Conservation (phyloP, 2,797 vertebrate species). For the Phyllotis vaccarum region DNA sequence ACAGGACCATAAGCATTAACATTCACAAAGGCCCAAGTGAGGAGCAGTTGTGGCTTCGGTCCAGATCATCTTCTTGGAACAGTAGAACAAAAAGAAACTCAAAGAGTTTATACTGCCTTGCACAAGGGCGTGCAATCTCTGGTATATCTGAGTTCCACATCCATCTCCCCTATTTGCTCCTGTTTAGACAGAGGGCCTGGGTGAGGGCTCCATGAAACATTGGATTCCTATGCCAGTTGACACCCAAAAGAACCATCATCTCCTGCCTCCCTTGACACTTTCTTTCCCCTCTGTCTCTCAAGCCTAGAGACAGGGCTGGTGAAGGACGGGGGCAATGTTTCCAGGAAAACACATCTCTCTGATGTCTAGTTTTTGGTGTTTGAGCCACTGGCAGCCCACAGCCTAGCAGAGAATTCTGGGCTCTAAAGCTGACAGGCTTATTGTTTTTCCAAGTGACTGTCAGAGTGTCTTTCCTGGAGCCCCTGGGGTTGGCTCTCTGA, state of each 20-base stretch:
- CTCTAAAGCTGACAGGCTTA: neutral
- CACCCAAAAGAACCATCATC: neutral
- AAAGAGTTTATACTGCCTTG: neutral
- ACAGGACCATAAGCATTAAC: neutral
- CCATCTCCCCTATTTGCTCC: neutral
- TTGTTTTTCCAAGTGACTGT: neutral
- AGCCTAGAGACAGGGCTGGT: too few relatives aligned
- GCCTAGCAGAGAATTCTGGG: neutral
- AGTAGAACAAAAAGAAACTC: neutral
- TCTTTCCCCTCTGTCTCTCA: neutral
- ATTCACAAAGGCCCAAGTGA: neutral
- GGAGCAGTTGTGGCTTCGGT: neutral
- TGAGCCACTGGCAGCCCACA: neutral
- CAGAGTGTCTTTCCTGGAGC: neutral
- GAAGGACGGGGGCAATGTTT: neutral
- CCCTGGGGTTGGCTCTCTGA: neutral
- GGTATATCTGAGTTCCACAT: neutral
- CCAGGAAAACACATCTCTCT: neutral
- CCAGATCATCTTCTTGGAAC: neutral
- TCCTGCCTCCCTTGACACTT: neutral
- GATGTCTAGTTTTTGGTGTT: neutral
- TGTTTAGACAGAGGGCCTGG: neutral
- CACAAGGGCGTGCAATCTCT: too few relatives aligned
- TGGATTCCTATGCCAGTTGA: neutral
- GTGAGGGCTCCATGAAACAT: neutral